A percentile compares a stretch with the other conserved stretches of the same genome.
These are phyloP conservation scores for Brachyrhaphis roseni DNA, from an alignment of 2,797 vertebrate genomes.

Conservation along the genomic window DNA sequence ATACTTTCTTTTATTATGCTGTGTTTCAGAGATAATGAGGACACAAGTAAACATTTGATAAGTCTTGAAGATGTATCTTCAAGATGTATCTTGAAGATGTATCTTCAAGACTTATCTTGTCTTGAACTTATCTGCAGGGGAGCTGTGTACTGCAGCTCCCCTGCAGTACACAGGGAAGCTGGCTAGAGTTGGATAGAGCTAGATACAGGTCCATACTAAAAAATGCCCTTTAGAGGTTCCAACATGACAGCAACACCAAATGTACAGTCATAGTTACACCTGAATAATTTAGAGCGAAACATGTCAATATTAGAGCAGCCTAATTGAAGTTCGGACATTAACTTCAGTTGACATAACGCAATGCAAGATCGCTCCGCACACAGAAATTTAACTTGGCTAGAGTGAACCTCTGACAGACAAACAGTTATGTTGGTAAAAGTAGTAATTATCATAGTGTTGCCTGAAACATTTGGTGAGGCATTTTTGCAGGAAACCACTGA, in stretches of 20 bases:
- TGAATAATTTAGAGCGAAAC: not conserved
- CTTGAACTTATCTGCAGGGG: too few species aligned
- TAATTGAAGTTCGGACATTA: not conserved
- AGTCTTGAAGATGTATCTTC: conserved; percentile 47
- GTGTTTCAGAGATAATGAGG: conserved; percentile 50
- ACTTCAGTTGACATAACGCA: too few species aligned
- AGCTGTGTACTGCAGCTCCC: too few species aligned
- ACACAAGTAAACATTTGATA: conserved; percentile 25
- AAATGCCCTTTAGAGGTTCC: not conserved
- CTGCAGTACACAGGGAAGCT: not conserved
- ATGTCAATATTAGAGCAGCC: not conserved
- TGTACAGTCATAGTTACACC: not conserved
- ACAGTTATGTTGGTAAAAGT: too few species aligned
- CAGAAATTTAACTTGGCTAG: too few species aligned
- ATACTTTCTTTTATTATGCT: conserved; percentile 2
- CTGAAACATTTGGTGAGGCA: too few species aligned
- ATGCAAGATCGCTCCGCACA: too few species aligned
- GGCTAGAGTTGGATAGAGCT: conserved; percentile 19
- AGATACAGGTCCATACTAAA: conserved; percentile 10
- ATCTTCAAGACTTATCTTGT: too few species aligned
- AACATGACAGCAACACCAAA: not conserved
- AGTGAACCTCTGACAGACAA: too few species aligned
- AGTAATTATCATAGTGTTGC: too few species aligned
- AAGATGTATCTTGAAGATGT: too few species aligned
- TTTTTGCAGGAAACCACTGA: too few species aligned